A percentile compares a stretch with the other conserved stretches of the same genome.
These are phyloP conservation scores for Trichonephila inaurata DNA, from an alignment of 1,140 invertebrate species.

Conservation along the genomic window DNA sequence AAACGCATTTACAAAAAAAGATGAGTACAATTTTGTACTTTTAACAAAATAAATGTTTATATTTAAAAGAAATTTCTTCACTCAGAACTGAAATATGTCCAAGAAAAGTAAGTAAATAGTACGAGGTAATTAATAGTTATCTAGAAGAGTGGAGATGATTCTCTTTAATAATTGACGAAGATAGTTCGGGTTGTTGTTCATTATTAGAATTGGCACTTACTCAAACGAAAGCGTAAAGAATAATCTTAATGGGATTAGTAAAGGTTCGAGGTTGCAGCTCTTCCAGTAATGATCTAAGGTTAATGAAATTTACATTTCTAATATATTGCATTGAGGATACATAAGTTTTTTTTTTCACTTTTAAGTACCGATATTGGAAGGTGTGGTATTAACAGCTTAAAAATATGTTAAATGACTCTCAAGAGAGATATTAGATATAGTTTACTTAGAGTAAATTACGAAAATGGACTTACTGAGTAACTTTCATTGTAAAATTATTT, in stretches of 20 bases:
- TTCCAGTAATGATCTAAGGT: conserved; percentile 23
- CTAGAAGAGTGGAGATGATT: neutral
- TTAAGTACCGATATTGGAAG: neutral
- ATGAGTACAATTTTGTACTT: no score
- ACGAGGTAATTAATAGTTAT: neutral
- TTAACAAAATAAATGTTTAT: no score
- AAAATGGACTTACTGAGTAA: no score
- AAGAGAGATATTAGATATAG: no score
- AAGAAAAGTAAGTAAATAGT: neutral
- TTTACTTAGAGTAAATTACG: no score
- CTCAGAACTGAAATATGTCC: neutral
- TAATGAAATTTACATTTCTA: conserved; percentile 46
- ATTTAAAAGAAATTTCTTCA: neutral
- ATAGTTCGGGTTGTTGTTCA: neutral
- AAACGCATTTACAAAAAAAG: no score
- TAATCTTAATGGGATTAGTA: neutral
- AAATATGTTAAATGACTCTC: neutral
- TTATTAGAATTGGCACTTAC: neutral
- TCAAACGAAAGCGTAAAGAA: neutral
- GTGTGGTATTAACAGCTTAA: neutral
- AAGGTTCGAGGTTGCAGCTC: conserved; percentile 28
- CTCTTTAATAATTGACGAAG: neutral
- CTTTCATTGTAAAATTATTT: no score
- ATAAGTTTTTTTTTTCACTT: neutral
- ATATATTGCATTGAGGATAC: neutral